A percentile compares a stretch with the other conserved stretches of the same genome.
These are phyloP conservation scores for Polydesmus complanatus DNA, from an alignment of 2,888 invertebrate species.

Conservation along the genomic window DNA sequence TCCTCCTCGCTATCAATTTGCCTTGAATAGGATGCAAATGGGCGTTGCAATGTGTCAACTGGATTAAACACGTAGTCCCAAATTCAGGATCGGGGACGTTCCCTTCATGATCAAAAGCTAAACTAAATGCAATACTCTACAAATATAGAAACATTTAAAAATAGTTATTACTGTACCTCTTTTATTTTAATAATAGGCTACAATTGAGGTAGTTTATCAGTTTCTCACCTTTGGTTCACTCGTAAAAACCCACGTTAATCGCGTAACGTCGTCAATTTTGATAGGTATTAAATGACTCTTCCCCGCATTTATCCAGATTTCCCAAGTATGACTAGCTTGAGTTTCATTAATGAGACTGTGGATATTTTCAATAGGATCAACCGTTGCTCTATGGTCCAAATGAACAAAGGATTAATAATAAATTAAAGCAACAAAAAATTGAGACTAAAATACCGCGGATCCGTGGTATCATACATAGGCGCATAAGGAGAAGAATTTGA, in stretches of 20 bases:
- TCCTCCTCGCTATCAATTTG: slow-evolving; percentile 9
- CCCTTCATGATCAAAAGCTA: slow-evolving; percentile 1
- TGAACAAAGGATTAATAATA: neutral
- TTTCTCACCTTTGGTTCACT: slow-evolving; percentile 30
- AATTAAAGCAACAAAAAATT: neutral
- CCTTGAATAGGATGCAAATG: slow-evolving; percentile 15
- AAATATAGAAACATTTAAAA: neutral
- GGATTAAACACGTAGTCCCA: slow-evolving; percentile 2
- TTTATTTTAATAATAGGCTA: neutral
- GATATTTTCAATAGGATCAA: no score
- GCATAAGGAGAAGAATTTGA: slow-evolving; percentile 21
- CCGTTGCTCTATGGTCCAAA: no score
- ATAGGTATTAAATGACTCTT: slow-evolving; percentile 29
- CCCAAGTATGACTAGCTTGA: slow-evolving; percentile 10
- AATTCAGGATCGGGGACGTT: neutral
- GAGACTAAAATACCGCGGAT: neutral
- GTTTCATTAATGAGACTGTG: no score
- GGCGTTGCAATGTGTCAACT: slow-evolving; percentile 10
- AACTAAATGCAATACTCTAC: slow-evolving; percentile 14
- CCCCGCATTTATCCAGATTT: slow-evolving; percentile 29
- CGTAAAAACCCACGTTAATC: slow-evolving; percentile 31
- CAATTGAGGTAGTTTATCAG: neutral
- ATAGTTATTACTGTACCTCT: neutral
- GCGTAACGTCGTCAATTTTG: slow-evolving; percentile 23
- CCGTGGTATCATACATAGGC: no score